A percentile compares a stretch with the other conserved stretches of the same genome.
phyloP scores from a whole-genome alignment of 2,113 vertebrate species.

The Scolopax mira region DNA sequence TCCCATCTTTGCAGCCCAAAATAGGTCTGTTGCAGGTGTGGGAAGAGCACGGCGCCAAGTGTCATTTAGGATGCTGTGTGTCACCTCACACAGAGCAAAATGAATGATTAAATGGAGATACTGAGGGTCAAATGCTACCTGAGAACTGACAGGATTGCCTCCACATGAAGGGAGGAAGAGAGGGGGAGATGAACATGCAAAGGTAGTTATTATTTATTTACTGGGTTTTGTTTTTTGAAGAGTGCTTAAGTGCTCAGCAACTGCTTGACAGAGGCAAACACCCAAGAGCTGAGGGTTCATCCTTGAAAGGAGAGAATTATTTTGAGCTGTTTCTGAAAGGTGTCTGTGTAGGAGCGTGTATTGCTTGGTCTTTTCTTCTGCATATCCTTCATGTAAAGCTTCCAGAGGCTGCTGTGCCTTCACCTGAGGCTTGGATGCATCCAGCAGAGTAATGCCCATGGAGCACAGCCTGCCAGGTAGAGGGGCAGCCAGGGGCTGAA shows the following conservation, averaged over 20 bases:
- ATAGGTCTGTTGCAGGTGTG: background rate
- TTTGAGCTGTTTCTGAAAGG: background rate
- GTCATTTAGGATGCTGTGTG: background rate
- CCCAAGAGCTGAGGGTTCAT: background rate
- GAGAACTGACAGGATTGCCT: background rate
- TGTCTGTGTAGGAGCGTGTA: no score
- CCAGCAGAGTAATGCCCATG: background rate
- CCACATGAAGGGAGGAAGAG: background rate
- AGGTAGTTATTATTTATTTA: background rate
- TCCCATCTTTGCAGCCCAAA: background rate
- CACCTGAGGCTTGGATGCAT: no score
- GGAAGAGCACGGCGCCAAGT: accelerated
- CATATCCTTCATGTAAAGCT: background rate
- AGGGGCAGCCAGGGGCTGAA: background rate
- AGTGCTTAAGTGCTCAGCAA: background rate
- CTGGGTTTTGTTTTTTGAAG: background rate
- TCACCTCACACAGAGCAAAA: background rate
- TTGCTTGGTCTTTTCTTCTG: background rate
- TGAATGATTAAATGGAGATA: background rate
- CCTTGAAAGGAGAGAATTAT: background rate
- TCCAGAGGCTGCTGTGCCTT: background rate
- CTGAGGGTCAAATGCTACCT: background rate
- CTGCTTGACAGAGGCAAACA: background rate
- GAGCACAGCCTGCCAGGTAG: background rate
- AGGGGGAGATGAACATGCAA: background rate